These are phyloP conservation scores for Cephus spinipes DNA, from an alignment of 2,888 invertebrate genomes.

Conservation along the genomic window DNA sequence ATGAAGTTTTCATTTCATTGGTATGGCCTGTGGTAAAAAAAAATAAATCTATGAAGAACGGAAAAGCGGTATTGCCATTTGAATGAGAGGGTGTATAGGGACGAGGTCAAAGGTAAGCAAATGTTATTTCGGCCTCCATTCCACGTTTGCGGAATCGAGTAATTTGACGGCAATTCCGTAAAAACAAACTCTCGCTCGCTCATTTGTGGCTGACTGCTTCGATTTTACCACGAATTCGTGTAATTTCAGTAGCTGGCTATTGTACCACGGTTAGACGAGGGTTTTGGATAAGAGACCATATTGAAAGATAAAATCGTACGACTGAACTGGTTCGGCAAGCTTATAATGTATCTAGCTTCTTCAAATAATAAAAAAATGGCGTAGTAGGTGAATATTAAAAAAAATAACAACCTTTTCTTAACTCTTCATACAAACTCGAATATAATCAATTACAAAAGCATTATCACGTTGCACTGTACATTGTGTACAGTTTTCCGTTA, in stretches of 20 bases:
- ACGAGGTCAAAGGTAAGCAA: background rate
- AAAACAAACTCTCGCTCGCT: background rate
- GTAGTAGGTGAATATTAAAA: no score
- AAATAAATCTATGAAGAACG: background rate
- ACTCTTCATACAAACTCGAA: background rate
- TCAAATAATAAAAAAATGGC: background rate
- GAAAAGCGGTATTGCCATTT: background rate
- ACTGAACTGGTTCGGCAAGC: background rate
- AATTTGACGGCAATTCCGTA: background rate
- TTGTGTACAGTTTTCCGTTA: background rate
- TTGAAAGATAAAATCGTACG: background rate
- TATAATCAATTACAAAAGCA: background rate
- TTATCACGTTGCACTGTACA: background rate
- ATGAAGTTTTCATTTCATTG: background rate
- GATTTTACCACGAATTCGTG: background rate
- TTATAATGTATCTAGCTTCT: background rate
- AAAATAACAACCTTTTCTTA: background rate
- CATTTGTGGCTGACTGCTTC: background rate
- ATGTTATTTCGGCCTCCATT: background rate
- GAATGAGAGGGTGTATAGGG: background rate
- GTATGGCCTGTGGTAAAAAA: background rate
- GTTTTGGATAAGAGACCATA: background rate
- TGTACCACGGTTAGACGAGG: background rate
- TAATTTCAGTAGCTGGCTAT: background rate
- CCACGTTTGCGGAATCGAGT: background rate